Evolutionary conservation across 2,797 vertebrate genomes (phyloP), one percentile per base, ranked within the genome.

Genomic region (Melanotaenia maccullochi): DNA sequence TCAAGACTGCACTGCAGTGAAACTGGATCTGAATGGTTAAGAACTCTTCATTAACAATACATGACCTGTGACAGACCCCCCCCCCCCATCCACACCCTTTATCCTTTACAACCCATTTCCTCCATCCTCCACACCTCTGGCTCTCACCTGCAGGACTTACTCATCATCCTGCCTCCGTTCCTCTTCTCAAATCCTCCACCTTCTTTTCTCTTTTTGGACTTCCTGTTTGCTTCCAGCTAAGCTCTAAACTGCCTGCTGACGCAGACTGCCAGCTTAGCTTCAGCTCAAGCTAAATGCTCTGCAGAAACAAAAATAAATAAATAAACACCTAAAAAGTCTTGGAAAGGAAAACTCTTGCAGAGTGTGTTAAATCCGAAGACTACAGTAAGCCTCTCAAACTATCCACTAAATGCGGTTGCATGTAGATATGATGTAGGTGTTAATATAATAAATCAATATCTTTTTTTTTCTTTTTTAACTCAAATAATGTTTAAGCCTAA

Each of bases 11-110:
- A 76, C 56, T 76, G 86, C 62, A 86, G 75, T 89, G 85, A 95
- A 94, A 87, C 81, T 61, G 44, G 86, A 91, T 86, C 89, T 83
- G 49, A 90, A 84, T 83, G 80, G 82, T 76, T 81, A 77, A 92
- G 82, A 83, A 76, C 70, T 83, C 66, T 81, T 90, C 84, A 92
- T 94, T 92, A 93, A 95, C 86, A 87, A 90, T 90, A 87, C 69
- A 88, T 90, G 76, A 85, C 49, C 82, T 73, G 67, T 66, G 82
- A 84, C 70, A 82, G 76, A 74, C 74, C 69, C 73, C 54, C 63
- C 25, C 56, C 58, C 25, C 54, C 36, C 36, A 3, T 38, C 11
- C 9, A 12, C 12, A 36, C 59, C 44, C 44, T 67, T 52, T 42
- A 30, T 24, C 63, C 56, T 59, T 25, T 56, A 11, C 59, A 7